phyloP scores from a whole-genome alignment of 2,888 invertebrate genomes.

The Epirrhoe alternata region DNA sequence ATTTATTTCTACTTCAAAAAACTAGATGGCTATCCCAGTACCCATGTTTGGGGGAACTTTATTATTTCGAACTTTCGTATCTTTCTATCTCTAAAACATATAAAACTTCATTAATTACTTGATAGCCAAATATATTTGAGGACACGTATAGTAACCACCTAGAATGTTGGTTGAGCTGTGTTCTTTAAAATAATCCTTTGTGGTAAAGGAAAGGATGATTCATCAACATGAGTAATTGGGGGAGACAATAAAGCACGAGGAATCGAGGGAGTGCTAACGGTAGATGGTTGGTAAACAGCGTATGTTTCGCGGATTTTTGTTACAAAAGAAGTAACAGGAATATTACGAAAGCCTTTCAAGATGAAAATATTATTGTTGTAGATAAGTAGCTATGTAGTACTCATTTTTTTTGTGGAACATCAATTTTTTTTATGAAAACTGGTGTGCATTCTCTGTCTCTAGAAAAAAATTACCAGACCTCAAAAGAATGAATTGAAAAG shows the following conservation, averaged over 20 bases:
- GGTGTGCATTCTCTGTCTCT: no score
- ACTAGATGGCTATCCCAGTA: constrained; percentile 12
- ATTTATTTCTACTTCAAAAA: neutral
- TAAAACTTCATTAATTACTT: neutral
- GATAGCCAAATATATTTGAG: neutral
- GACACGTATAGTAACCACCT: neutral
- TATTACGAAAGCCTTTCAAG: neutral
- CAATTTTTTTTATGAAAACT: no score
- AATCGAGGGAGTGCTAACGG: constrained; percentile 25
- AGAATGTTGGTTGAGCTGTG: constrained; percentile 24
- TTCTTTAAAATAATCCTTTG: constrained; percentile 66
- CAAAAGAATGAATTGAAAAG: no score
- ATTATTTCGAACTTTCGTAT: neutral
- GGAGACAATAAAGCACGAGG: constrained; percentile 55
- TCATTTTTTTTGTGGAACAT: no score
- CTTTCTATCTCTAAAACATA: neutral
- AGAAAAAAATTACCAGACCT: no score
- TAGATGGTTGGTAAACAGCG: neutral
- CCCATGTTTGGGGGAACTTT: neutral
- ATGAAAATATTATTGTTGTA: no score
- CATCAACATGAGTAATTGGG: constrained; percentile 72
- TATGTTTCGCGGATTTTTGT: neutral
- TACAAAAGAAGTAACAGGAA: neutral
- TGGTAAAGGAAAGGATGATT: constrained; percentile 74
- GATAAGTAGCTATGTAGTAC: no score